phyloP scores from a whole-genome alignment of 1,140 invertebrate genomes.

The Armadillidium nasatum region DNA sequence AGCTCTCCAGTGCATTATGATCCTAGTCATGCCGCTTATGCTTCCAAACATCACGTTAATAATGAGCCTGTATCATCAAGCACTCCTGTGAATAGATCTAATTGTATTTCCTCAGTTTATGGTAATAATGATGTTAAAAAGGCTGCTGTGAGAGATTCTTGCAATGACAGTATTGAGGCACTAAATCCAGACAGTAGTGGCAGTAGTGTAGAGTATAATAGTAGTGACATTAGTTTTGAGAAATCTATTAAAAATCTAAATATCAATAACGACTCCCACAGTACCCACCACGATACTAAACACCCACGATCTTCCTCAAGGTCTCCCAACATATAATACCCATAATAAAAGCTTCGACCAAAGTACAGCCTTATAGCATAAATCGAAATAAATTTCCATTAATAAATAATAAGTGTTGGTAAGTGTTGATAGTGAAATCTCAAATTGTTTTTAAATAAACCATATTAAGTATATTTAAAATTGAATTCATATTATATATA shows the following conservation, averaged over 20 bases:
- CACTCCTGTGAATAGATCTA: neutral
- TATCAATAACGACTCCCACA: neutral
- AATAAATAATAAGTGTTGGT: too few relatives aligned
- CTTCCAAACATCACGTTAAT: neutral
- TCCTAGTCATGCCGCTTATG: neutral
- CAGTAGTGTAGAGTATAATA: neutral
- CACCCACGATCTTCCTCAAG: neutral
- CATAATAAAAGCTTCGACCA: neutral
- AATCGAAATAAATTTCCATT: neutral
- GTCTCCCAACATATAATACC: neutral
- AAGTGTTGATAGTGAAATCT: neutral
- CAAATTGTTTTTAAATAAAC: neutral
- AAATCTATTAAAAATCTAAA: neutral
- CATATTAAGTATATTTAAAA: neutral
- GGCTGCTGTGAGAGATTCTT: too few relatives aligned
- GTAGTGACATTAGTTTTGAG: neutral
- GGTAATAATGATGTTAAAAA: neutral
- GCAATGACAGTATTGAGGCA: too few relatives aligned
- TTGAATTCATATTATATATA: too few relatives aligned
- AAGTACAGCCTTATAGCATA: constrained; percentile 8
- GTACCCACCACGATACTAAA: neutral
- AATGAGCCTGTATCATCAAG: neutral
- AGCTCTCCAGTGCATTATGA: neutral
- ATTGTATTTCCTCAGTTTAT: neutral
- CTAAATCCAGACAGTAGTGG: too few relatives aligned